Conservation (phyloP, 2,797 vertebrate species). For the Argya squamiceps region DNA sequence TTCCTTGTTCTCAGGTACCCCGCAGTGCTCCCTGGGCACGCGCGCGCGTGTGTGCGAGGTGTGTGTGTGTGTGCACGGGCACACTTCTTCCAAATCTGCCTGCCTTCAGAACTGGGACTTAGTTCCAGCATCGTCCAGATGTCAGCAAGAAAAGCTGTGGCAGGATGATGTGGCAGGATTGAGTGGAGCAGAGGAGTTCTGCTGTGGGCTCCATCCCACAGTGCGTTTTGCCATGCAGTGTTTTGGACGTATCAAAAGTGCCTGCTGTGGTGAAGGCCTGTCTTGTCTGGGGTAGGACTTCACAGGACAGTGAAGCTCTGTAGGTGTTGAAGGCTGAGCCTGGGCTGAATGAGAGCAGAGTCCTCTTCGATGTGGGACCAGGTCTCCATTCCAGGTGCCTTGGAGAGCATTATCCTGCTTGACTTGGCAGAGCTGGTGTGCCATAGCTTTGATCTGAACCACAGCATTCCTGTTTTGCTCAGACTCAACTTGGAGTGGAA, state of each 20-base stretch:
- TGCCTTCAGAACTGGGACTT: not conserved
- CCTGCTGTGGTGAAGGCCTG: not conserved
- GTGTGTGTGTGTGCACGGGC: constrained; percentile 23
- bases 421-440: not conserved
- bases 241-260: not conserved
- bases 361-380: not conserved
- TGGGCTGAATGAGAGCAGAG: not conserved
- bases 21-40: not conserved
- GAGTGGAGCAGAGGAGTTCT: not conserved
- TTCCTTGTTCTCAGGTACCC: constrained; percentile 90
- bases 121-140: not conserved
- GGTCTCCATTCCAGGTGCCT: not conserved
- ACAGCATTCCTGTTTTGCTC: not conserved
- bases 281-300: not conserved
- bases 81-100: not conserved
- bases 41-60: not conserved
- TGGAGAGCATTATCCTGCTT: not conserved
- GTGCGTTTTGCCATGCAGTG: not conserved
- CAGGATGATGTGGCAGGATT: not conserved
- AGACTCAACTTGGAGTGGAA: not conserved
- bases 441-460: not conserved
- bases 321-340: not conserved
- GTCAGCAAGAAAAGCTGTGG: not conserved
- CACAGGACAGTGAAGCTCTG: not conserved
- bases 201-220: not conserved